These are phyloP conservation scores for Malaclemys terrapin DNA, from an alignment of 2,113 vertebrate genomes.

Conservation along the genomic window DNA sequence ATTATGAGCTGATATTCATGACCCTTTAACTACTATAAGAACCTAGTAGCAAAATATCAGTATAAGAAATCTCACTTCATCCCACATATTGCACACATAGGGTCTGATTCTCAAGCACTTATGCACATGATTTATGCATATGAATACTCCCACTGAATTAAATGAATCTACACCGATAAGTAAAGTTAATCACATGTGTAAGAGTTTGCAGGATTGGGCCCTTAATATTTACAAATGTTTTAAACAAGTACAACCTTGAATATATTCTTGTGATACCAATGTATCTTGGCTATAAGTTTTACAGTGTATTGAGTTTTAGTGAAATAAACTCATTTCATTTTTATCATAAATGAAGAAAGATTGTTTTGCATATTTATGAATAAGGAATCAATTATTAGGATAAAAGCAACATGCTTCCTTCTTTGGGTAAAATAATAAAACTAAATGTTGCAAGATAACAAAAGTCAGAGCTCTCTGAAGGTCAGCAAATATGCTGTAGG, in stretches of 20 bases:
- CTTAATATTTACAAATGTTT: background rate
- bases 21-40: background rate
- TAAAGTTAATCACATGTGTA: background rate
- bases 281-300: background rate
- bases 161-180: background rate
- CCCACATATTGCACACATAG: background rate
- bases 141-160: background rate
- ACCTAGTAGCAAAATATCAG: background rate
- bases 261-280: background rate
- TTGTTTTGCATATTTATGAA: conserved; percentile 60
- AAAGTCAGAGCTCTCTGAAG: conserved; percentile 52
- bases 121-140: background rate
- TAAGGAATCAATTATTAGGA: conserved; percentile 51
- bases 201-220: background rate
- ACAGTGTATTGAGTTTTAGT: background rate
- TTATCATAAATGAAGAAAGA: conserved; percentile 3
- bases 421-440: conserved; percentile 58
- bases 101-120: background rate
- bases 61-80: background rate
- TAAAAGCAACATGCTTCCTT: conserved; percentile 53
- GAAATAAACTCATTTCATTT: background rate
- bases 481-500: conserved; percentile 47
- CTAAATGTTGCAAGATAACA: conserved; percentile 38
- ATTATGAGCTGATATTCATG: background rate
- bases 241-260: background rate